Evolutionary conservation across 1,140 invertebrate genomes (phyloP).

Genomic region (Penaeus vannamei): DNA sequence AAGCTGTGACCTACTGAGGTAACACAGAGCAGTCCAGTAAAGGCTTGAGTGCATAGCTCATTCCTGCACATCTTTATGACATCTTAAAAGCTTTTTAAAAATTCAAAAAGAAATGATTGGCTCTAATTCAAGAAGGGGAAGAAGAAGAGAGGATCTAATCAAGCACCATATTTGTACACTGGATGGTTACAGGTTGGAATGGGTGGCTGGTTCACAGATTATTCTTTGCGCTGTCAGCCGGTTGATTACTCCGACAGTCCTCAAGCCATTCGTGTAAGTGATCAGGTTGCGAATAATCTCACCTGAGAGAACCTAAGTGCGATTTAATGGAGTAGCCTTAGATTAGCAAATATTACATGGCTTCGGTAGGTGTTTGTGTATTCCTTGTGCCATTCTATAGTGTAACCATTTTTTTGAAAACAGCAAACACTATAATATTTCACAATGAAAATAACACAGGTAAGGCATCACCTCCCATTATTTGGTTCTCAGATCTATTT

Average conservation of each 20-base stretch:
- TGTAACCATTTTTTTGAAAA: background rate
- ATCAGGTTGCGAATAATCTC: background rate
- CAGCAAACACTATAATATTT: no score
- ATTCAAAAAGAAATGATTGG: constrained; percentile 9
- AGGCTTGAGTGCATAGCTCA: no score
- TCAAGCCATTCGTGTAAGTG: constrained; percentile 62
- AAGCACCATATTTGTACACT: constrained; percentile 46
- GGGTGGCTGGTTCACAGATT: constrained; percentile 73
- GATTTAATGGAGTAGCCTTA: background rate
- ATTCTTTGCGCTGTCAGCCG: constrained; percentile 90
- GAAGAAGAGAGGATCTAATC: background rate
- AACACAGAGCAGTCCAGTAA: no score
- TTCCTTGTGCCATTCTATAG: background rate
- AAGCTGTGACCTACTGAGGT: no score
- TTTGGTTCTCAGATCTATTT: no score
- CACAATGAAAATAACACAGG: no score
- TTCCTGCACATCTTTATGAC: no score
- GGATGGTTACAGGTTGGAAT: constrained; percentile 63
- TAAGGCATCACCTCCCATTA: no score
- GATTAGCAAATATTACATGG: background rate
- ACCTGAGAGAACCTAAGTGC: background rate
- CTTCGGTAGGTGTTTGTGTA: background rate
- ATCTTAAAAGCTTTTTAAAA: no score
- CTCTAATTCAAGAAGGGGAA: constrained; percentile 26
- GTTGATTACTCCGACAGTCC: constrained; percentile 83